Evolutionary conservation across 2,888 invertebrate genomes (phyloP).

Genomic region (Globia sparganii): DNA sequence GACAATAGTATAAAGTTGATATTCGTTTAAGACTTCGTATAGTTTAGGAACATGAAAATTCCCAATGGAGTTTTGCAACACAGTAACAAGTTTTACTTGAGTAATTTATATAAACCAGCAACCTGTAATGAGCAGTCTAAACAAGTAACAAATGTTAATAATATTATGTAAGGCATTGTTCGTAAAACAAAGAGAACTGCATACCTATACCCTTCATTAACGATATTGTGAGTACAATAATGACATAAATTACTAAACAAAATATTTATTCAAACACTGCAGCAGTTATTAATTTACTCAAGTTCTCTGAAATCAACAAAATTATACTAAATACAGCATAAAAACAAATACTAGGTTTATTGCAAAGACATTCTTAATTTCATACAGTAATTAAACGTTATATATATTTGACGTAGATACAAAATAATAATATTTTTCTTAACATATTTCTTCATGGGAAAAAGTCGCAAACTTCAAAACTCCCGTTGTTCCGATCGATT

Average conservation of each 20-base stretch:
- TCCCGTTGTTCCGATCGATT: constrained; percentile 58
- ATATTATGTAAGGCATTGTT: constrained; percentile 51
- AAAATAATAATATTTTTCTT: constrained; percentile 21
- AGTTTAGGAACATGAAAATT: neutral
- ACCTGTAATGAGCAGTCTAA: constrained; percentile 12
- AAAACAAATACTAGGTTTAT: constrained; percentile 34
- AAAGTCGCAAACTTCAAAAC: constrained; percentile 33
- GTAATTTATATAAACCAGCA: constrained; percentile 1
- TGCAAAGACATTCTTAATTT: constrained; percentile 29
- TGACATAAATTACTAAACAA: constrained; percentile 52
- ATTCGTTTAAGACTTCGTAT: neutral
- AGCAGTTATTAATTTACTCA: constrained; percentile 53
- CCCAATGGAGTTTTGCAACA: neutral
- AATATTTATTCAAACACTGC: constrained; percentile 47
- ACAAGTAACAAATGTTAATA: constrained; percentile 37
- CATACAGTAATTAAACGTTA: constrained; percentile 10
- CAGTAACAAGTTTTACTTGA: constrained; percentile 7
- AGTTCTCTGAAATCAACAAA: constrained; percentile 49
- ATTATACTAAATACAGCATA: constrained; percentile 20
- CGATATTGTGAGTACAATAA: constrained; percentile 33
- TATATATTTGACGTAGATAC: constrained; percentile 18
- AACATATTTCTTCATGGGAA: constrained; percentile 54
- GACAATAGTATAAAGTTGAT: neutral
- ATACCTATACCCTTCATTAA: constrained; percentile 48
- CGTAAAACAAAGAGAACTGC: constrained; percentile 46